Conservation (phyloP, 1,140 invertebrate species). For the Brachionus angularis region DNA sequence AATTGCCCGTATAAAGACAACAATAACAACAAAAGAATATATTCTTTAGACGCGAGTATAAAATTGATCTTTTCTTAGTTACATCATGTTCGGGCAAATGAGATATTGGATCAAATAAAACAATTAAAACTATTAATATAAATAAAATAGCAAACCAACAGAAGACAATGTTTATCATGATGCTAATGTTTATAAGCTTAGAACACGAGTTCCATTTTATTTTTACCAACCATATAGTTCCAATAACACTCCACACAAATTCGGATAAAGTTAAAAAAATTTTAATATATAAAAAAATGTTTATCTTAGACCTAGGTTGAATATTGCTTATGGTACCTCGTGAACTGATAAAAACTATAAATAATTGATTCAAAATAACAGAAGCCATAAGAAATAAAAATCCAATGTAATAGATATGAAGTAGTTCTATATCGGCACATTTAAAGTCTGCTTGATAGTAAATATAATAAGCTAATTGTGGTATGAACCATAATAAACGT, state of each 20-base stretch:
- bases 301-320: neutral
- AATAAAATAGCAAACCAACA: neutral
- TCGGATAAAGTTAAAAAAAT: neutral
- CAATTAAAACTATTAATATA: neutral
- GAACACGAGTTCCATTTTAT: conserved; percentile 11
- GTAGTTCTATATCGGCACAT: conserved; percentile 16
- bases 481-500: neutral
- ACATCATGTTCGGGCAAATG: conserved; percentile 28
- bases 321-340: conserved; percentile 33
- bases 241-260: conserved; percentile 11
- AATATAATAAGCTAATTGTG: conserved; percentile 21
- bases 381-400: neutral
- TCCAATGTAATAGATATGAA: conserved; percentile 30
- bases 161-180: conserved; percentile 18
- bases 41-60: conserved; percentile 26
- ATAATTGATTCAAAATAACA: conserved; percentile 15
- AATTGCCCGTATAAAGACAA: neutral
- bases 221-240: conserved; percentile 12
- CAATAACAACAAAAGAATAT: conserved; percentile 8
- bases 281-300: conserved; percentile 5
- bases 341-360: neutral
- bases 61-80: neutral
- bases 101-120: conserved; percentile 30
- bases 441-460: conserved; percentile 17
- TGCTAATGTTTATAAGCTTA: neutral